Base-by-base conservation (phyloP, 2,113 vertebrate genomes). In the Campylorhamphus procurvoides region DNA sequence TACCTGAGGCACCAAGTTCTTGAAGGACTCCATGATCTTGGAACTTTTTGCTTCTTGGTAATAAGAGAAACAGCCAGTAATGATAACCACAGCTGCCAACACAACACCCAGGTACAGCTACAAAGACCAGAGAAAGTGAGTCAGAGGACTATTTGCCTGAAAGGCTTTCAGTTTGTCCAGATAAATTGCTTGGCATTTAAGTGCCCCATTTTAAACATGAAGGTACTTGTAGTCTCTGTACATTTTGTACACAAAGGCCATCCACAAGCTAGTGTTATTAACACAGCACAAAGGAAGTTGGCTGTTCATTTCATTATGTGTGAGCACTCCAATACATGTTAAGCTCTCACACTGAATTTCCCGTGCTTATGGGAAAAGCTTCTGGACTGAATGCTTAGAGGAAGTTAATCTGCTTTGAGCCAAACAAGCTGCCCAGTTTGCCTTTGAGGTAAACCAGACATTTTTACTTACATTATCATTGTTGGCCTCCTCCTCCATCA, bases 21-120 rank as follows among this genome's bases (percentile, higher is more conserved):
- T 99, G 98, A 99, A 99, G 59, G 99, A 99, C 40, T 99, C 99
- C 99, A 99, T 99, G 96, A 99, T 99, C 97, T 98, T 99, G 22
- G 99, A 99, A 96, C 99, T 99, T 96, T 99, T 99, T 25, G 99
- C 99, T 94, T 99, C 99, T 98, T 99, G 99, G 95, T 99, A 99
- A 84, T 99, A 99, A 47, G 99, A 99, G 97, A 98, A 99, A 83
- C 99, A 99, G 14, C 99, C 99, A 31, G 99, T 99, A 96, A 99
- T 98, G 97, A 99, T 99, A 96, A 99, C 99, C 3, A 99, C 99
- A 82, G 98, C 99, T 5, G 99, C 97, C 9, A 99, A 98, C 83
- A 99, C 99, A 69, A 99, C 89, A 44, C 99, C 99, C 59, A 99
- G 98, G 92, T 99, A 99, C 84, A 99, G 97, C 99, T 99, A 83